Conservation (phyloP, 2,888 invertebrate species). For the Sepioteuthis lessoniana region DNA sequence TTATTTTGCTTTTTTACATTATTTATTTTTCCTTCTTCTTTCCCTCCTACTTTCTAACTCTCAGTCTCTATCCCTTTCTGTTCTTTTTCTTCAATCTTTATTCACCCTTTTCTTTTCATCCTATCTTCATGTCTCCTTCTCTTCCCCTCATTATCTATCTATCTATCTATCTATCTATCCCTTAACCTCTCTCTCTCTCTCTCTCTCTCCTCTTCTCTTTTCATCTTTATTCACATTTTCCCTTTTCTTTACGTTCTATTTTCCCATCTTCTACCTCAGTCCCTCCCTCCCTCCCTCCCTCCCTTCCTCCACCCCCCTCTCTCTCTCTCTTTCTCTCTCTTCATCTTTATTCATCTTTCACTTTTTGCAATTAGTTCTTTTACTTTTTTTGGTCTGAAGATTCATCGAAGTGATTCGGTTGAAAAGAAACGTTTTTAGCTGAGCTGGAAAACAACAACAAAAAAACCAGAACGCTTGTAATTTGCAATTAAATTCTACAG, state of each 20-base stretch:
- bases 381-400: not conserved
- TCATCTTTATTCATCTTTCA: not conserved
- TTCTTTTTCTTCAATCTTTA: no score
- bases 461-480: not conserved
- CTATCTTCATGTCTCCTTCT: not conserved
- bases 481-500: conserved; percentile 33
- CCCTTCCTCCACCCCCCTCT: not conserved
- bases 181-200: not conserved
- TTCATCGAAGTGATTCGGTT: no score
- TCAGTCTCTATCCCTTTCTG: no score
- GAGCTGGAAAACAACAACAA: no score
- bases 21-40: no score
- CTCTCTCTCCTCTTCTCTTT: not conserved
- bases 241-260: not conserved
- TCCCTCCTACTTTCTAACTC: no score
- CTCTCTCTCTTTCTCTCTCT: not conserved
- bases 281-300: not conserved
- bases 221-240: not conserved
- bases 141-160: not conserved
- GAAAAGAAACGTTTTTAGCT: no score
- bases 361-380: not conserved
- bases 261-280: not conserved
- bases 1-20: no score
- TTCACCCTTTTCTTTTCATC: no score
- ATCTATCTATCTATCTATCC: no score